phyloP scores from a whole-genome alignment of 2,888 invertebrate genomes.

The Ormyrus pomaceus region DNA sequence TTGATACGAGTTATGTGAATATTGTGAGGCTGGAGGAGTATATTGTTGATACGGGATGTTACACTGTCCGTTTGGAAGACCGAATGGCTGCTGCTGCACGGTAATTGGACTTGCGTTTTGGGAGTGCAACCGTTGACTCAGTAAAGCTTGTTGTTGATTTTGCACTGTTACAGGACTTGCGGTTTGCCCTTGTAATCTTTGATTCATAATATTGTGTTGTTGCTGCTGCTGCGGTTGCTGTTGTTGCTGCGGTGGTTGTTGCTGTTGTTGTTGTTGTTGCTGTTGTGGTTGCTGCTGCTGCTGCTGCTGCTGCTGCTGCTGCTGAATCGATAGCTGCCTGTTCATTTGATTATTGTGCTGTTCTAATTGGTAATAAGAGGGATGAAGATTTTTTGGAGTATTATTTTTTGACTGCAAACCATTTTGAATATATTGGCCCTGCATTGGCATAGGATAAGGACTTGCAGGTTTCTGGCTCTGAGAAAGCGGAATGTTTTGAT shows the following conservation, averaged over 20 bases:
- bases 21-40: constrained; percentile 62
- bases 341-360: constrained; percentile 74
- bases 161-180: constrained; percentile 72
- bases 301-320: constrained; percentile 71
- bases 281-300: constrained; percentile 68
- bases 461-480: constrained; percentile 71
- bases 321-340: constrained; percentile 70
- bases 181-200: constrained; percentile 67
- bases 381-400: constrained; percentile 66
- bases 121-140: constrained; percentile 67
- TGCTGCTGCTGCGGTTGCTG: constrained; percentile 68
- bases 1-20: constrained; percentile 64
- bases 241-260: constrained; percentile 68
- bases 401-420: constrained; percentile 66
- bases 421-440: constrained; percentile 68
- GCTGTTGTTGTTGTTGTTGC: constrained; percentile 64
- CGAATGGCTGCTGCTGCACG: constrained; percentile 65
- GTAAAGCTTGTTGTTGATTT: constrained; percentile 63
- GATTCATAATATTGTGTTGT: constrained; percentile 63
- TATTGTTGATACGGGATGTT: constrained; percentile 70
- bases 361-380: constrained; percentile 70
- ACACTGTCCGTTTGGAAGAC: constrained; percentile 65
- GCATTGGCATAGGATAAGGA: constrained; percentile 69
- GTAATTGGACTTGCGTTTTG: constrained; percentile 72
- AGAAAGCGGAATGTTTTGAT: constrained; percentile 66